Conservation (phyloP, 2,888 invertebrate species). For the Papilio gigon region DNA sequence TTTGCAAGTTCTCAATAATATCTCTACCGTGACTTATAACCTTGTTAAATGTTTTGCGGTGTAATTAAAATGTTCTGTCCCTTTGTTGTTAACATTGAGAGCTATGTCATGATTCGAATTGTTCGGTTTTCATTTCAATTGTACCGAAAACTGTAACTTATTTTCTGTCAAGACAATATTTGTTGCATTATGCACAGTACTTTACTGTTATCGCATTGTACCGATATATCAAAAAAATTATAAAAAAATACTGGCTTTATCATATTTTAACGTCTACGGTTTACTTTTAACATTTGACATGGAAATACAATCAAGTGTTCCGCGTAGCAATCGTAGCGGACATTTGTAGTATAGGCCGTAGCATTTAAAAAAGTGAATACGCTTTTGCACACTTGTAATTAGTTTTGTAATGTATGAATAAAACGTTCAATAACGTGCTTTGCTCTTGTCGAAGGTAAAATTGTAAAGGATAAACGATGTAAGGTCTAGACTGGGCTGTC, state of each 20-base stretch:
- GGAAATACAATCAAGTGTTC: too few relatives aligned
- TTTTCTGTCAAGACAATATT: too few relatives aligned
- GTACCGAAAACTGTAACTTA: not conserved
- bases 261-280: not conserved
- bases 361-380: not conserved
- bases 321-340: too few relatives aligned
- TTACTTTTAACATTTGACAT: not conserved
- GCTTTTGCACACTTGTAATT: not conserved
- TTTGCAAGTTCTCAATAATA: not conserved
- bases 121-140: not conserved
- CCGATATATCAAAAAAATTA: not conserved
- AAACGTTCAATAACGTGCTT: not conserved
- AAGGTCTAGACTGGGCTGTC: not conserved
- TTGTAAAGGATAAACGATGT: not conserved
- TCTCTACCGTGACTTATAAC: not conserved
- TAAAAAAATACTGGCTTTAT: not conserved
- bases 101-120: not conserved
- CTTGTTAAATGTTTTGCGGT: slow-evolving; percentile 11
- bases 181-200: too few relatives aligned
- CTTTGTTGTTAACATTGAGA: not conserved
- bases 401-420: not conserved
- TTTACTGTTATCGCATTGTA: too few relatives aligned
- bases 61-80: not conserved
- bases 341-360: too few relatives aligned
- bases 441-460: not conserved